Base-by-base conservation (phyloP, 2,113 vertebrate species). In the Lonchura striata region DNA sequence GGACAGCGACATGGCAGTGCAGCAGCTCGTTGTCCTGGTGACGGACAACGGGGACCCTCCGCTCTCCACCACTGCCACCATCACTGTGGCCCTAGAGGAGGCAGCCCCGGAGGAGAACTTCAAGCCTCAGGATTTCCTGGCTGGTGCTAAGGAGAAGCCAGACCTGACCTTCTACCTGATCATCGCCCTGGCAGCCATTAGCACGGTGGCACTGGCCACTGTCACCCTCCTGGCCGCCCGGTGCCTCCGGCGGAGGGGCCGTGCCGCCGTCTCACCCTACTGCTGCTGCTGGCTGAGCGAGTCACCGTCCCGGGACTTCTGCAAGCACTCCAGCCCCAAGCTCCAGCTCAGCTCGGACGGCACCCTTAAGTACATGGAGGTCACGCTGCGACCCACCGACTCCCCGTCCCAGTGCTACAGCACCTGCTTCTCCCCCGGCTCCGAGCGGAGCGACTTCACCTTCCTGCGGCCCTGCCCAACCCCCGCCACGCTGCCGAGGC, bases 321-420 rank as follows among this genome's bases (percentile, higher is more conserved):
- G 98, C 95, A 98, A 98, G 89, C 98, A 98, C 70, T 98, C 98
- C 86, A 98, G 98, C 94, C 98, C 98, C 91, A 99, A 98, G 93
- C 97, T 99, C 30, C 98, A 99, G 90, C 97, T 99, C 90, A 99
- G 98, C 96, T 97, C 98, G 16, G 98, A 99, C 6, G 99, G 99
- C 85, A 99, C 98, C 8, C 98, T 99, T 52, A 98, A 98, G 95
- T 99, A 99, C 96, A 98, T 99, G 98, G 99, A 99, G 95, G 99
- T 99, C 93, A 98, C 98, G 25, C 97, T 99, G 93, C 97, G 98
- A 86, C 98, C 98, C 93, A 97, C 98, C 35, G 97, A 98, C 93
- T 97, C 98, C 23, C 98, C 98, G 81, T 98, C 98, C 93, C 98
- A 98, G 78, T 98, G 98, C 90, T 98, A 99, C 97, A 96, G 98